Evolutionary conservation across 2,797 vertebrate genomes (phyloP).

Genomic region (Oryzias dopingdopingensis): DNA sequence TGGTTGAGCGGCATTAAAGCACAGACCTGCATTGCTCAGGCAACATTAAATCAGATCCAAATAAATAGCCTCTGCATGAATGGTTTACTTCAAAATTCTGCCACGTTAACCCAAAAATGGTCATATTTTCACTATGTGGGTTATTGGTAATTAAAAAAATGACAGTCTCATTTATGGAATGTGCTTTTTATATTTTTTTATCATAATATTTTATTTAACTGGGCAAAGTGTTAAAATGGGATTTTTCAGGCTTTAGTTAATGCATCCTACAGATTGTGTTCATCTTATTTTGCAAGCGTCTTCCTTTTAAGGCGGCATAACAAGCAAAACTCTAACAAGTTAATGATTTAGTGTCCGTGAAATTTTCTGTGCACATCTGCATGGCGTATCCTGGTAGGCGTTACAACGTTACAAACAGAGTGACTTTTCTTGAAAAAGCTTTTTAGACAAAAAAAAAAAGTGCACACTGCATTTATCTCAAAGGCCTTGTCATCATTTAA

Average conservation of each 20-base stretch:
- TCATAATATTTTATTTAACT: too few relatives aligned
- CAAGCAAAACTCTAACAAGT: background rate
- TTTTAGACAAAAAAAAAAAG: background rate
- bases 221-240: too few relatives aligned
- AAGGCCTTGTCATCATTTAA: background rate
- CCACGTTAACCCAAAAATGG: too few relatives aligned
- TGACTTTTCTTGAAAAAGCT: background rate
- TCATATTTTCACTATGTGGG: too few relatives aligned
- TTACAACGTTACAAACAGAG: background rate
- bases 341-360: background rate
- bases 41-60: constrained; percentile 3
- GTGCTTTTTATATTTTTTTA: too few relatives aligned
- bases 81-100: too few relatives aligned
- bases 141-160: too few relatives aligned
- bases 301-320: background rate
- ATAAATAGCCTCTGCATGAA: background rate
- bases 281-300: background rate
- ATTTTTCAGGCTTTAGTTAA: background rate
- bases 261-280: background rate
- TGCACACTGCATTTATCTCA: too few relatives aligned
- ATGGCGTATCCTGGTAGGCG: background rate
- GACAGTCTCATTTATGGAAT: too few relatives aligned
- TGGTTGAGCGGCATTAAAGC: constrained; percentile 11
- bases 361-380: background rate
- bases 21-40: constrained; percentile 1